Evolutionary conservation across 2,888 invertebrate genomes (phyloP).

Genomic region (Himalopsyche tibetana): DNA sequence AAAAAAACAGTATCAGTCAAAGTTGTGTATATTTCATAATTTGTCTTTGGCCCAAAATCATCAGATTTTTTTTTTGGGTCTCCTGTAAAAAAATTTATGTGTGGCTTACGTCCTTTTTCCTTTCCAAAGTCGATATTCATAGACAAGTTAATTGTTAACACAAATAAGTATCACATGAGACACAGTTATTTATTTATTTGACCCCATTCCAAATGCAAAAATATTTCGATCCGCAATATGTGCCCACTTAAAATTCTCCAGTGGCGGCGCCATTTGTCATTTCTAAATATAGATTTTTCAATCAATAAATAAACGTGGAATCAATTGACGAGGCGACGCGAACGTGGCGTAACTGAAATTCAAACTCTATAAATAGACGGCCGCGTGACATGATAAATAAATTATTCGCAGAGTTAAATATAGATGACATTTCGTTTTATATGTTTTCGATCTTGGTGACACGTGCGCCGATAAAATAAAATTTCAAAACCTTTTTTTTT

Average conservation of each 20-base stretch:
- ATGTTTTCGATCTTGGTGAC: slow-evolving; percentile 48
- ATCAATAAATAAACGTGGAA: slow-evolving; percentile 51
- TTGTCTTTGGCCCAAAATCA: too few species aligned
- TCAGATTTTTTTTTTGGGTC: too few species aligned
- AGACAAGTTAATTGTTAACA: background rate
- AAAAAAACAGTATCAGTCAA: too few species aligned
- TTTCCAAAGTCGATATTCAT: too few species aligned
- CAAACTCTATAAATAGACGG: slow-evolving; percentile 51
- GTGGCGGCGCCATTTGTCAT: slow-evolving; percentile 44
- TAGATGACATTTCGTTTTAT: slow-evolving; percentile 44
- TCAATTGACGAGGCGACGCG: slow-evolving; percentile 49
- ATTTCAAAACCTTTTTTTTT: too few species aligned
- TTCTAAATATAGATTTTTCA: slow-evolving; percentile 52
- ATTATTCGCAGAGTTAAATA: slow-evolving; percentile 33
- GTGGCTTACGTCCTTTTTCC: too few species aligned
- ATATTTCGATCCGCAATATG: slow-evolving; percentile 23
- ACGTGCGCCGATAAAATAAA: slow-evolving; percentile 36
- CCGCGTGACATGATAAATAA: slow-evolving; percentile 49
- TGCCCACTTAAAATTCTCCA: background rate
- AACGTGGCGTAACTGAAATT: slow-evolving; percentile 31
- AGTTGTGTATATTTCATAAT: too few species aligned
- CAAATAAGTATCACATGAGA: background rate
- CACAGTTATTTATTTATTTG: background rate
- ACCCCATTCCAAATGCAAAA: slow-evolving; percentile 42
- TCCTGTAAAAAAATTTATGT: too few species aligned